phyloP scores from a whole-genome alignment of 2,888 invertebrate genomes.

The Xestia sexstrigata region DNA sequence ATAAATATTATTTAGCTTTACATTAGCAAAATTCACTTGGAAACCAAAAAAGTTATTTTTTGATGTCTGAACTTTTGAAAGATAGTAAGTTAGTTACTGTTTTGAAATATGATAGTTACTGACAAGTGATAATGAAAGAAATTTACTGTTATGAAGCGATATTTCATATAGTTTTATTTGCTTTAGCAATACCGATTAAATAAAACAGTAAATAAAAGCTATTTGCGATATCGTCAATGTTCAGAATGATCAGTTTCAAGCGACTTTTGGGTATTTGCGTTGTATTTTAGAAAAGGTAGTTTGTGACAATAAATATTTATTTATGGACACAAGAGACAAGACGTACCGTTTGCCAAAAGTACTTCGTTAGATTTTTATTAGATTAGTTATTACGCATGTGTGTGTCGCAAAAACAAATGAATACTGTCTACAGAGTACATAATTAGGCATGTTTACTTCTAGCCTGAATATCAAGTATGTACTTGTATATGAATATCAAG shows the following conservation, averaged over 20 bases:
- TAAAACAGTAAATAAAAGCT: background rate
- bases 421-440: background rate
- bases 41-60: background rate
- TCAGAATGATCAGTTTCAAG: background rate
- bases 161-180: background rate
- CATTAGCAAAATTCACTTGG: background rate
- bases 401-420: background rate
- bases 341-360: background rate
- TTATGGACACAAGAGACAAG: background rate
- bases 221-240: background rate
- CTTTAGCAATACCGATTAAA: background rate
- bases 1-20: background rate
- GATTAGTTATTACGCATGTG: constrained; percentile 20
- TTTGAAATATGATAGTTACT: too few relatives aligned
- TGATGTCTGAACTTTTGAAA: too few relatives aligned
- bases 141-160: background rate
- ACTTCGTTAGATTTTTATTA: background rate
- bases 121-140: too few relatives aligned
- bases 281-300: background rate
- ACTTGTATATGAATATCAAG: too few relatives aligned
- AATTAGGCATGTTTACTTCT: background rate
- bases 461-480: background rate
- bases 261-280: background rate
- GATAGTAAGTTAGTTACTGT: too few relatives aligned
- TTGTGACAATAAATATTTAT: background rate